Conservation (phyloP, 2,888 invertebrate genomes). For the Eutolmus rufibarbis region DNA sequence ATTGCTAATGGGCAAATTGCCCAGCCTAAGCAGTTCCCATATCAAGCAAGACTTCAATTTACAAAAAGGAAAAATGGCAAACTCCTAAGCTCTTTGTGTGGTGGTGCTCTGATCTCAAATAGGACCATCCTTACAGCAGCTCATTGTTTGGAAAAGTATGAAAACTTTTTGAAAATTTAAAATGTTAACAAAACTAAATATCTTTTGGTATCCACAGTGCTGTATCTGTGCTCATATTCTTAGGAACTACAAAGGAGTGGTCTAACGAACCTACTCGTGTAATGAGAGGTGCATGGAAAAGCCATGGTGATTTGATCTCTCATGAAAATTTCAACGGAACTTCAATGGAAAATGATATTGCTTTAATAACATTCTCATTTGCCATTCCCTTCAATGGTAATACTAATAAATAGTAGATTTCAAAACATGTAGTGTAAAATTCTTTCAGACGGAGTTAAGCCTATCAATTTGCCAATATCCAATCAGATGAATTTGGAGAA, state of each 20-base stretch:
- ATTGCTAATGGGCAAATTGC: conserved; percentile 45
- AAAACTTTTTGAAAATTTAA: neutral
- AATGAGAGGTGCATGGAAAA: neutral
- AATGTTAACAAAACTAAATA: neutral
- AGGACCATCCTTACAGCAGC: conserved; percentile 38
- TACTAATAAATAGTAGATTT: neutral
- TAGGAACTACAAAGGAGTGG: conserved; percentile 25
- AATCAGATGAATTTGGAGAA: neutral
- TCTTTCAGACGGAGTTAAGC: neutral
- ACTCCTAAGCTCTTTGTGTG: conserved; percentile 11
- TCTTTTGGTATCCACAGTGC: neutral
- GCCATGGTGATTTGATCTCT: conserved; percentile 51
- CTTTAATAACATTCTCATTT: conserved; percentile 56
- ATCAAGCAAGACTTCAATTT: conserved; percentile 42
- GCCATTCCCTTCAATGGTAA: conserved; percentile 57
- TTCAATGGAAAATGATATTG: conserved; percentile 59
- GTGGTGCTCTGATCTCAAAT: conserved; percentile 40
- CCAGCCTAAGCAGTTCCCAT: conserved; percentile 44
- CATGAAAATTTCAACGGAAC: conserved; percentile 59
- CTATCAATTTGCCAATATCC: neutral
- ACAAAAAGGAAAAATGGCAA: neutral
- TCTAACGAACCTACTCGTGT: conserved; percentile 4
- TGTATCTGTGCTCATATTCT: neutral
- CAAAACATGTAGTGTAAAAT: neutral
- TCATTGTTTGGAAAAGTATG: conserved; percentile 22